Base-by-base conservation (phyloP, 1,140 invertebrate genomes). In the Drosophila orena region DNA sequence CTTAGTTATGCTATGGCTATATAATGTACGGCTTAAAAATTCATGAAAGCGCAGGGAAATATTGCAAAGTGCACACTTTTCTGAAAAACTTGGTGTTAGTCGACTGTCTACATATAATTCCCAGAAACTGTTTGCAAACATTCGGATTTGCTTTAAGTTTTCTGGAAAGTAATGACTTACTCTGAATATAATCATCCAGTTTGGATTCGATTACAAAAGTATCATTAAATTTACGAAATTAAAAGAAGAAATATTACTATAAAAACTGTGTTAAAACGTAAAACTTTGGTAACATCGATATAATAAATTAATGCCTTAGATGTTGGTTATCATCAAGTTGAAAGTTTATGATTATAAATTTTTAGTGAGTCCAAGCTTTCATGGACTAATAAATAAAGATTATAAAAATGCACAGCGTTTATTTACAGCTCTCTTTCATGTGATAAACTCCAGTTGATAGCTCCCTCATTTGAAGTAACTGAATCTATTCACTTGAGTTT, bases 1-100 rank as follows among this genome's bases (percentile, higher is more conserved):
- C 38, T 27, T 10, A 37, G 17, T 46, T 64, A 10, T 50, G 44
- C 6, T 55, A 27, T 24, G 15, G 50, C 37, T 70, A 40, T 70
- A 70, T 70, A 68, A 61, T 52, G 49, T 49, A 68, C 34, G 35
- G n/a, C 35, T 69, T 69, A 69, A 69, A 69, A 70, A 70, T 70
- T 40, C 66, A 69, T 69, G 35, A 50, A 53, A 70, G 50, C 64
- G 24, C 43, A 49, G 64, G 20, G 56, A 42, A 69, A 69, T 70
- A 70, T 69, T 69, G 50, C 50, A 11, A 68, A 52, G 64, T 64
- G 64, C 58, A 62, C 43, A 37, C 64, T 64, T 52, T 43, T 64
- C 46, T 43, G 58, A 35, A 70, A 47, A 70, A 70, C 62, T 40
- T 68, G 50, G 20, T 30, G 50, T 35, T 35, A 37, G 42, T 56